phyloP scores from a whole-genome alignment of 2,888 invertebrate species.

The Leucozona laternaria region DNA sequence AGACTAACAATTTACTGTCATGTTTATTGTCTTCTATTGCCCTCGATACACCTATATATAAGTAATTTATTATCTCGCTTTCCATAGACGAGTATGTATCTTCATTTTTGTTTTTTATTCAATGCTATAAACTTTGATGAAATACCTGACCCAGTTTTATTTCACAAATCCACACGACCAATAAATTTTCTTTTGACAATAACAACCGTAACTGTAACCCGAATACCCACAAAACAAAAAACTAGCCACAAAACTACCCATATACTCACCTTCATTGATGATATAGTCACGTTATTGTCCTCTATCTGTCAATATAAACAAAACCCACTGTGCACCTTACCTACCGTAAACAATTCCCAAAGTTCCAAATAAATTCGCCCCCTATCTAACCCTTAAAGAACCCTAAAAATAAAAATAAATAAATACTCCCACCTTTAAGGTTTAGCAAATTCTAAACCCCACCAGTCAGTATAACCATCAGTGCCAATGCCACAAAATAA shows the following conservation, averaged over 20 bases:
- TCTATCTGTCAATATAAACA: conserved; percentile 2
- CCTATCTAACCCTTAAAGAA: not conserved
- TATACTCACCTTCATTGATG: not conserved
- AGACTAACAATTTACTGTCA: not conserved
- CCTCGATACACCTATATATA: not conserved
- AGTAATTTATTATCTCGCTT: conserved; percentile 3
- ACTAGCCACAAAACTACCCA: not conserved
- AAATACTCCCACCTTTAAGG: not conserved
- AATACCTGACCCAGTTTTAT: conserved; percentile 26
- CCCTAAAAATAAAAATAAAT: not conserved
- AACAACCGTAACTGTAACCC: not conserved
- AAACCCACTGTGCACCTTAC: conserved; percentile 6
- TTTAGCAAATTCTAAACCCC: not conserved
- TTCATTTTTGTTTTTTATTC: not conserved
- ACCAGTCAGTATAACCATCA: not conserved
- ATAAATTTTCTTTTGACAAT: not conserved
- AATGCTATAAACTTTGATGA: not conserved
- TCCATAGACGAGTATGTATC: not conserved
- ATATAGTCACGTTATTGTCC: not conserved
- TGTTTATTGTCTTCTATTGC: conserved; percentile 20
- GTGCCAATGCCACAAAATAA: not conserved
- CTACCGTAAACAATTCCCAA: conserved; percentile 15
- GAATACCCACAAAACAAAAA: not conserved
- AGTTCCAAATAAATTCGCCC: conserved; percentile 4
- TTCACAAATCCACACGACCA: not conserved